phyloP scores from a whole-genome alignment of 1,140 invertebrate genomes.

The Habropoda laboriosa region DNA sequence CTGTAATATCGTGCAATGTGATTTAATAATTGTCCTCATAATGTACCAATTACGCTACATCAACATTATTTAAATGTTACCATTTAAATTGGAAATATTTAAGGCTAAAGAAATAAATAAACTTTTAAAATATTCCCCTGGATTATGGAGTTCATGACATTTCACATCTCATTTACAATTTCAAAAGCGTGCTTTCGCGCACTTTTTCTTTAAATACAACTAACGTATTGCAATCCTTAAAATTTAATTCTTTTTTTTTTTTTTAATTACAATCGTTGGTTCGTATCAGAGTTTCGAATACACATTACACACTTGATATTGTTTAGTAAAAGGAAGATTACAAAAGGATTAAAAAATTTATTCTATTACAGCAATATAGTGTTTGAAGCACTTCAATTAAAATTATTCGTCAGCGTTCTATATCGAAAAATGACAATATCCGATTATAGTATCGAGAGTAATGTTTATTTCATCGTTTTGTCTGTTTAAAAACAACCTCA shows the following conservation, averaged over 20 bases:
- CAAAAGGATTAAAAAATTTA: too few species aligned
- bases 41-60: neutral
- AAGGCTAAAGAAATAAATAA: neutral
- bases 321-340: too few species aligned
- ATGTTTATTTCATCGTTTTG: neutral
- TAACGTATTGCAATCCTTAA: too few species aligned
- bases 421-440: neutral
- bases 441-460: neutral
- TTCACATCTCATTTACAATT: neutral
- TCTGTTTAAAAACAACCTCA: neutral
- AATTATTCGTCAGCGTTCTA: neutral
- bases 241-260: neutral
- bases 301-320: too few species aligned
- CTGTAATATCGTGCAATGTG: neutral
- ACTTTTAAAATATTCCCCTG: neutral
- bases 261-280: neutral
- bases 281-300: too few species aligned
- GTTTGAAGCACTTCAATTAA: too few species aligned
- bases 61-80: neutral
- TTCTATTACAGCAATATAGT: too few species aligned
- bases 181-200: neutral
- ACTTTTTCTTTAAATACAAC: neutral
- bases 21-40: neutral
- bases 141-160: neutral
- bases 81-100: slow-evolving; percentile 2